Evolutionary conservation across 2,888 invertebrate genomes (phyloP).

Genomic region (Drosophila anomalata): DNA sequence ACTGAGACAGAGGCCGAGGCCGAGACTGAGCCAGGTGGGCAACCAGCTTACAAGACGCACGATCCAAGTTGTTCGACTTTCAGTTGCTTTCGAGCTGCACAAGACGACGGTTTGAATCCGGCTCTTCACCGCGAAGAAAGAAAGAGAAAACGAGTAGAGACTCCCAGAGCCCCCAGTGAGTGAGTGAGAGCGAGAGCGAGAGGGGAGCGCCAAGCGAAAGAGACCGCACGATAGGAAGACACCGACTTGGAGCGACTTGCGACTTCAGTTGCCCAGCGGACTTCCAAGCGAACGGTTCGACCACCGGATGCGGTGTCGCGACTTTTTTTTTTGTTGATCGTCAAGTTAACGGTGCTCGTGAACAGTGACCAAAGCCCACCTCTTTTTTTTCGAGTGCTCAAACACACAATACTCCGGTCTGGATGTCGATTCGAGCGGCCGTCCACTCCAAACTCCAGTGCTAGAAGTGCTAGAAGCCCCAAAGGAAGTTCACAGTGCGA

Average conservation of each 20-base stretch:
- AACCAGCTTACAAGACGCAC: conserved; percentile 71
- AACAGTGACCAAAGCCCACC: conserved; percentile 17
- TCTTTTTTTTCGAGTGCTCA: conserved; percentile 23
- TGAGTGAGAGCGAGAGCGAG: conserved; percentile 11
- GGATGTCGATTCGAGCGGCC: conserved; percentile 10
- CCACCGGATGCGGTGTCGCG: conserved; percentile 39
- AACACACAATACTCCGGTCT: conserved; percentile 5
- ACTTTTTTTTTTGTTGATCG: conserved; percentile 18
- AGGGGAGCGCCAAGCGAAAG: conserved; percentile 64
- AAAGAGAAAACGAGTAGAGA: conserved; percentile 19
- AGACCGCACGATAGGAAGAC: conserved; percentile 28
- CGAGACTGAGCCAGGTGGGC: conserved; percentile 21
- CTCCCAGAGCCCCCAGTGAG: conserved; percentile 7
- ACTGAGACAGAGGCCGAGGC: conserved; percentile 16
- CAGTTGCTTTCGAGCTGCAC: conserved; percentile 76
- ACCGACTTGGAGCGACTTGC: conserved; percentile 36
- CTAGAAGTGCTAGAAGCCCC: conserved; percentile 11
- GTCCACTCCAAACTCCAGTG: conserved; percentile 14
- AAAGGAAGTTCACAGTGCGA: conserved; percentile 29
- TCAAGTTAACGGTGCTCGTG: conserved; percentile 9
- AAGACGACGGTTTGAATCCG: conserved; percentile 62
- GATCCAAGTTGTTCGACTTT: conserved; percentile 61
- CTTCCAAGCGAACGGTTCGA: conserved; percentile 61
- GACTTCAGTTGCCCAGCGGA: conserved; percentile 61
- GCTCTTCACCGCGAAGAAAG: conserved; percentile 4